Evolutionary conservation across 2,113 vertebrate genomes (phyloP), one percentile per base, ranked within the genome.

Genomic region (Nothobranchius kuhntae): DNA sequence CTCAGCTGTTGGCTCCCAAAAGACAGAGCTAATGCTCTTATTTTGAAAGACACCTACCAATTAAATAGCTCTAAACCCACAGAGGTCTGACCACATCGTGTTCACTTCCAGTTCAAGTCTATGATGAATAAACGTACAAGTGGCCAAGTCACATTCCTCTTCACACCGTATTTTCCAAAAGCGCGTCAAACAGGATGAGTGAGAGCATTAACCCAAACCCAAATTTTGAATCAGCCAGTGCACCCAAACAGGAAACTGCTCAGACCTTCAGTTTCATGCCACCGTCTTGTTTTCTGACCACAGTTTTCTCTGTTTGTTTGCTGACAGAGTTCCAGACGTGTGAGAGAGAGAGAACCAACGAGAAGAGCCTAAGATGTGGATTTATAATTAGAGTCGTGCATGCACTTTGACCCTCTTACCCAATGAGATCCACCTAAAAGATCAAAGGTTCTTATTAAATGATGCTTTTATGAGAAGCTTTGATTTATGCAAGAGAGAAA

Each of bases 391-490:
- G 57, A 77, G 84, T 68, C 13, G 56, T 4, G 68, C 66, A 65
- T 65, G 59, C 36, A 47, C 45, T 30, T 38, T 83, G 62, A 77
- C 68, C 57, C 35, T 44, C 9, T 84, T 71, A 79, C 82, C 68
- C 61, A 47, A 61, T 80, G 62, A 78, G 42, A 77, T 87, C 65
- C 80, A 81, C 36, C 54, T 66, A 45, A 79, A 44, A 82, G 86
- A 90, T 90, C 86, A 88, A 89, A 89, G 85, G 71, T 80, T 83
- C 53, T 46, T 81, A 70, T 13, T 73, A 84, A 77, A 77, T 62
- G 80, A 87, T 73, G 57, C 55, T 21, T 51, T 51, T 51, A 51
- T 51, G 48, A 51, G 48, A 51, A 51, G 36, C 50, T 3, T 42
- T 21, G 17, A 58, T 13, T 7, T 58, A 21, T 44, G 17, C 9